A percentile compares a stretch with the other conserved stretches of the same genome.
phyloP scores from a whole-genome alignment of 2,113 vertebrate genomes.

The Barbus barbus region DNA sequence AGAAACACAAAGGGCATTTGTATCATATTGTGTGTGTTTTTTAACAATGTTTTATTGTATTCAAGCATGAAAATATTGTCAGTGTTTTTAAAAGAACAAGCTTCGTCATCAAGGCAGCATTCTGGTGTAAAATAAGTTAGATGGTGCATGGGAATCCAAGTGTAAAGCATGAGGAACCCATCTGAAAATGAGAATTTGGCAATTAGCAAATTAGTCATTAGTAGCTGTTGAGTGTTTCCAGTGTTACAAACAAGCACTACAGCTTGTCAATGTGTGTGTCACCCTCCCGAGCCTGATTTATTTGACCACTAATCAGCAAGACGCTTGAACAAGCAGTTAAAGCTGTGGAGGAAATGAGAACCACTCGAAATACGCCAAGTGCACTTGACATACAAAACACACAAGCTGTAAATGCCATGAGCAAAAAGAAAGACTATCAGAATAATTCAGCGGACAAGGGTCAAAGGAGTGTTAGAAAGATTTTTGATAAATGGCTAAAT shows the following conservation, averaged over 20 bases:
- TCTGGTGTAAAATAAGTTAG: neutral
- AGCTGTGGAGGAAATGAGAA: conserved; percentile 69
- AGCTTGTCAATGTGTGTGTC: conserved; percentile 72
- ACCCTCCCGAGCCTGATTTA: conserved; percentile 73
- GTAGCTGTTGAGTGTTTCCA: conserved; percentile 46
- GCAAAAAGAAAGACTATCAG: neutral
- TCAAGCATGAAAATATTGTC: neutral
- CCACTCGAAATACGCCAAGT: conserved; percentile 67
- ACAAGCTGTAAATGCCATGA: conserved; percentile 19
- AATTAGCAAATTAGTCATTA: conserved; percentile 75
- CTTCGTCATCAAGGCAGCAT: neutral
- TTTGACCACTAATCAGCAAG: conserved; percentile 52
- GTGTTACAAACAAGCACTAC: conserved; percentile 70
- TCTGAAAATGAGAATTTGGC: conserved; percentile 71
- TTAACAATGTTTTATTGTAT: neutral
- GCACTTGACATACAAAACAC: conserved; percentile 56
- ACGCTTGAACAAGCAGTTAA: conserved; percentile 72
- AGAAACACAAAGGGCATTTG: conserved; percentile 71
- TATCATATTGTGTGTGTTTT: conserved; percentile 19
- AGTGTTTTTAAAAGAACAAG: neutral
- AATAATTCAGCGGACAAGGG: conserved; percentile 15
- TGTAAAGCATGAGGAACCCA: too few relatives aligned
- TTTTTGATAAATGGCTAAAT: neutral
- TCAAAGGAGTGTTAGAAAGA: too few relatives aligned
- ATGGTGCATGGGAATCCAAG: too few relatives aligned